These are phyloP conservation scores for Brachionus manjavacas DNA, from an alignment of 1,140 invertebrate genomes.

Conservation along the genomic window DNA sequence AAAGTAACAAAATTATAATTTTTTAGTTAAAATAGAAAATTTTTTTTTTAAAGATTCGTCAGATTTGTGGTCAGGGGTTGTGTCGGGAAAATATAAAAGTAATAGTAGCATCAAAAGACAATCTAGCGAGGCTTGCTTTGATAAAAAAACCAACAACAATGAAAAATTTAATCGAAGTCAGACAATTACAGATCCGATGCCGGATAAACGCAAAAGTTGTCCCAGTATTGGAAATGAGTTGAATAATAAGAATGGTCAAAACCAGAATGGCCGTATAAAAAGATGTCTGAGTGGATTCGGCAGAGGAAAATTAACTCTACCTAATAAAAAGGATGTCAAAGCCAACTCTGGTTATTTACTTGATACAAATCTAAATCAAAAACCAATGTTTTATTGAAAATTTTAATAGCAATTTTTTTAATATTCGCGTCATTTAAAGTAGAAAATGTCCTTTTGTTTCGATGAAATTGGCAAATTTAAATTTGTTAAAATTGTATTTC, in stretches of 20 bases:
- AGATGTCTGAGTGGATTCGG: not conserved
- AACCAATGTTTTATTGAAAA: conserved; percentile 24
- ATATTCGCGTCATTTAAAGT: not conserved
- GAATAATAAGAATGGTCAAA: not conserved
- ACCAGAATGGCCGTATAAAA: not conserved
- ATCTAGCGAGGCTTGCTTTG: not conserved
- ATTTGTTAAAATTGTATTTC: not conserved
- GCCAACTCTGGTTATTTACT: not conserved
- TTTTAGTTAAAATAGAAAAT: not conserved
- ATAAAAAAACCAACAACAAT: not conserved
- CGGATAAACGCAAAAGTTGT: conserved; percentile 10
- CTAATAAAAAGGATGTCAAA: not conserved
- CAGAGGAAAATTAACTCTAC: not conserved
- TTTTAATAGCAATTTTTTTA: not conserved
- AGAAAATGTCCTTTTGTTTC: not conserved
- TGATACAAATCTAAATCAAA: not conserved
- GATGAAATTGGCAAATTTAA: not conserved
- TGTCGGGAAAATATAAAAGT: conserved; percentile 13
- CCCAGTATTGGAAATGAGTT: not conserved
- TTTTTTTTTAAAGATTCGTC: not conserved
- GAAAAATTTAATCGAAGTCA: not conserved
- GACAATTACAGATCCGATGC: not conserved
- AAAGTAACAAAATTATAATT: conserved; percentile 13
- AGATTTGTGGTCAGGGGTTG: conserved; percentile 38
- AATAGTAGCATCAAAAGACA: not conserved